Percentiles rank a stretch among this genome's conserved stretches.
phyloP scores from a whole-genome alignment of 2,888 invertebrate species.

The Neoscelio sp. region DNA sequence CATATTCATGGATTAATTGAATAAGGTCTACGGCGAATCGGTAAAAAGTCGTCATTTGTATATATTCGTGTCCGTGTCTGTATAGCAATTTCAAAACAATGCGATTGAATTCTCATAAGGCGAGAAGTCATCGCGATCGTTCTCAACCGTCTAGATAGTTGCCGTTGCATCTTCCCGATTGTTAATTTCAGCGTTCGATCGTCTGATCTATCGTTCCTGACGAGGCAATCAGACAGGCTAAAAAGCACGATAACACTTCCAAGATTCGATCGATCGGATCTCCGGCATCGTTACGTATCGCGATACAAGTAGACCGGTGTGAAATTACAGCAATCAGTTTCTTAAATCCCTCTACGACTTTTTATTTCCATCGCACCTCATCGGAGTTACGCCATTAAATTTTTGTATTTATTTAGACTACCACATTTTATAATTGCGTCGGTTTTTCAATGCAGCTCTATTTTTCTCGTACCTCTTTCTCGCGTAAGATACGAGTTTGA shows the following conservation, averaged over 20 bases:
- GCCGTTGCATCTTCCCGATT: slow-evolving; percentile 72
- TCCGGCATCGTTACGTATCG: slow-evolving; percentile 57
- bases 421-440: too few species aligned
- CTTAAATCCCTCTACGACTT: slow-evolving; percentile 34
- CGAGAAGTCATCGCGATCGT: slow-evolving; percentile 56
- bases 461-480: too few species aligned
- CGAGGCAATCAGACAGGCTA: slow-evolving; percentile 66
- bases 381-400: too few species aligned
- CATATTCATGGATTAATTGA: too few species aligned
- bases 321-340: slow-evolving; percentile 63
- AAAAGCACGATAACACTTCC: slow-evolving; percentile 60
- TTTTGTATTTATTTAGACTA: too few species aligned
- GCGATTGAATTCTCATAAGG: slow-evolving; percentile 58
- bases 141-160: slow-evolving; percentile 37
- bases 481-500: too few species aligned
- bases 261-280: slow-evolving; percentile 62
- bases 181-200: slow-evolving; percentile 73
- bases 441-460: too few species aligned
- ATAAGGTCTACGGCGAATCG: too few species aligned
- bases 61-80: slow-evolving; percentile 12
- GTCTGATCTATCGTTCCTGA: slow-evolving; percentile 75
- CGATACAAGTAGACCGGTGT: slow-evolving; percentile 59
- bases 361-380: too few species aligned
- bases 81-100: slow-evolving; percentile 51
- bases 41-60: too few species aligned